phyloP scores from a whole-genome alignment of 37 sponge, comb jelly and placozoan species.

The Haliclona indistincta region DNA sequence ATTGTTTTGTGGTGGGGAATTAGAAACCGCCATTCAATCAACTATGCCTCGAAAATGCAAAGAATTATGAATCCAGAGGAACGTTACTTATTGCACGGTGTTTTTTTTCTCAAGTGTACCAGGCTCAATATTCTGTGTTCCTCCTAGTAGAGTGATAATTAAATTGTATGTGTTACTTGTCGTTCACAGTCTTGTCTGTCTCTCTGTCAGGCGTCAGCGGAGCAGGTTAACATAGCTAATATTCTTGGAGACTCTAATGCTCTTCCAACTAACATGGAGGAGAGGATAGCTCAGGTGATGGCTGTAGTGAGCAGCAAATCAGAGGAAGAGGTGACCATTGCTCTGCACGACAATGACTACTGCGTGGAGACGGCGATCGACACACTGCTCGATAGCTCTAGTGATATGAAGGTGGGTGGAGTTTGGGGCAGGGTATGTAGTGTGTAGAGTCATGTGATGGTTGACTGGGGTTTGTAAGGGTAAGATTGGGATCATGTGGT shows the following conservation, averaged over 20 bases:
- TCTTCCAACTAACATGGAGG: constrained; percentile 16
- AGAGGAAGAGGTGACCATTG: constrained; percentile 46
- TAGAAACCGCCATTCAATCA: too few relatives aligned
- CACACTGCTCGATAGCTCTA: constrained; percentile 48
- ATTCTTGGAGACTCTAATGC: constrained; percentile 25
- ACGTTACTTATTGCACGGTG: too few relatives aligned
- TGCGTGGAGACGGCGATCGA: constrained; percentile 51
- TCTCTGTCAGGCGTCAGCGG: constrained; percentile 45
- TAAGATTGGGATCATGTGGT: neutral
- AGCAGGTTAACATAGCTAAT: constrained; percentile 64
- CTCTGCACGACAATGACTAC: constrained; percentile 68
- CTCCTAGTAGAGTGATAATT: too few relatives aligned
- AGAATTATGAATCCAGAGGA: too few relatives aligned
- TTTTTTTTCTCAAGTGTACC: too few relatives aligned
- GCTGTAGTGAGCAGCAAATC: constrained; percentile 25
- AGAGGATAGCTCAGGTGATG: constrained; percentile 25
- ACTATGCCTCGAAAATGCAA: neutral
- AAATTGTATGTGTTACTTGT: too few relatives aligned
- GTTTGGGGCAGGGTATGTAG: constrained; percentile 2
- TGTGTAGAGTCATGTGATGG: neutral
- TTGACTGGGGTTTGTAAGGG: neutral
- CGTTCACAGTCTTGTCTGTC: too few relatives aligned
- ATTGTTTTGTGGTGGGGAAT: too few relatives aligned
- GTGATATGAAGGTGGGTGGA: neutral
- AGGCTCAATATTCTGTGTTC: too few relatives aligned